Conservation (phyloP, 2,797 vertebrate genomes). For the Liparis tanakae region DNA sequence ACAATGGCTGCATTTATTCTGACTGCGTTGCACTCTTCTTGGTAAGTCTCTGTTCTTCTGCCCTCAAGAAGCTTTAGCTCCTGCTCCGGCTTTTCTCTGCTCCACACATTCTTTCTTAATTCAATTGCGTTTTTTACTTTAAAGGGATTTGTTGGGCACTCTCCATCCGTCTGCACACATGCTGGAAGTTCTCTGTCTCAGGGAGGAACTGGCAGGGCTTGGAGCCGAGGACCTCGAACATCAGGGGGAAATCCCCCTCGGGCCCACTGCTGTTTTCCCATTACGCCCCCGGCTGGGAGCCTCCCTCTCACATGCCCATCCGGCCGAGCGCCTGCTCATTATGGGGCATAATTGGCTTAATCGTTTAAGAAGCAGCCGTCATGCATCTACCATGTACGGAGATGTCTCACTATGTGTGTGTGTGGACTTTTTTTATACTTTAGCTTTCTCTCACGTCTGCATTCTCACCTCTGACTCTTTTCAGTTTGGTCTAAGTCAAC, state of each 20-base stretch:
- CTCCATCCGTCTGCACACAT: neutral
- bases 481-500: neutral
- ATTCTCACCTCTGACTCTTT: neutral
- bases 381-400: conserved; percentile 25
- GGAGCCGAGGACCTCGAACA: conserved; percentile 14
- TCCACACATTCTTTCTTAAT: neutral
- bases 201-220: conserved; percentile 2
- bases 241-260: conserved; percentile 17
- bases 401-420: conserved; percentile 5
- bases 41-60: too few species aligned
- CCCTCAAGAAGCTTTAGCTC: neutral
- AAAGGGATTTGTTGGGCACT: neutral
- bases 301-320: conserved; percentile 54
- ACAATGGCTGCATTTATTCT: too few species aligned
- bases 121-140: neutral
- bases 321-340: conserved; percentile 55
- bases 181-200: conserved; percentile 5
- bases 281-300: conserved; percentile 64
- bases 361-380: conserved; percentile 58
- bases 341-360: conserved; percentile 69
- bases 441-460: neutral
- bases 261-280: conserved; percentile 67
- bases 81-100: neutral
- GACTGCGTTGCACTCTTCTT: too few species aligned
- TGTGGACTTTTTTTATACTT: neutral